A percentile compares a stretch with the other conserved stretches of the same genome.
Evolutionary conservation across 2,113 vertebrate species (phyloP).

Genomic region (Bos javanicus): DNA sequence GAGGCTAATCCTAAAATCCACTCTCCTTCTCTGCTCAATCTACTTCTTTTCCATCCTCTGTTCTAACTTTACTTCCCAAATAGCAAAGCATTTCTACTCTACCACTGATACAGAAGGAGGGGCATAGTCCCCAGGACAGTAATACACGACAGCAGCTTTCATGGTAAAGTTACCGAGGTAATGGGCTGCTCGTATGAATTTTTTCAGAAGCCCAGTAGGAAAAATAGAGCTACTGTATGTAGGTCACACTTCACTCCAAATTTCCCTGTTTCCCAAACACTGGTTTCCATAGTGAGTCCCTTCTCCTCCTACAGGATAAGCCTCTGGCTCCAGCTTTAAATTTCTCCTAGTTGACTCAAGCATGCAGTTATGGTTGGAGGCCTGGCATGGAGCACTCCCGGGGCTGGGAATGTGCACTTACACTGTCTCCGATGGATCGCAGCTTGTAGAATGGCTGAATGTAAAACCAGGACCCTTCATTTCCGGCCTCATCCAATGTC

Average conservation of each 20-base stretch:
- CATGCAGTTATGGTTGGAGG: accelerated
- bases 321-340: neutral
- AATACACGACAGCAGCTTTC: neutral
- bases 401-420: conserved; percentile 76
- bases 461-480: conserved; percentile 99
- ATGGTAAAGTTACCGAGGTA: conserved; percentile 17
- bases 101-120: neutral
- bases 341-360: neutral
- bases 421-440: conserved; percentile 97
- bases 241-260: conserved; percentile 66
- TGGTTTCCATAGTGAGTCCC: conserved; percentile 79
- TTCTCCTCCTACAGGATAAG: conserved; percentile 50
- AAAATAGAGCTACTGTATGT: conserved; percentile 59
- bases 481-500: conserved; percentile 96
- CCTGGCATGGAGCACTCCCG: accelerated
- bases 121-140: neutral
- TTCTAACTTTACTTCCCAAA: neutral
- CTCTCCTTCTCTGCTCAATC: neutral
- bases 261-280: conserved; percentile 73
- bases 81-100: neutral
- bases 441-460: conserved; percentile 99
- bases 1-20: neutral
- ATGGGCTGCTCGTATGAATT: conserved; percentile 45
- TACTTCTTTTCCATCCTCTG: neutral
- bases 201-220: conserved; percentile 39